phyloP scores from a whole-genome alignment of 2,113 vertebrate genomes.

The Daphoenositta chrysoptera region DNA sequence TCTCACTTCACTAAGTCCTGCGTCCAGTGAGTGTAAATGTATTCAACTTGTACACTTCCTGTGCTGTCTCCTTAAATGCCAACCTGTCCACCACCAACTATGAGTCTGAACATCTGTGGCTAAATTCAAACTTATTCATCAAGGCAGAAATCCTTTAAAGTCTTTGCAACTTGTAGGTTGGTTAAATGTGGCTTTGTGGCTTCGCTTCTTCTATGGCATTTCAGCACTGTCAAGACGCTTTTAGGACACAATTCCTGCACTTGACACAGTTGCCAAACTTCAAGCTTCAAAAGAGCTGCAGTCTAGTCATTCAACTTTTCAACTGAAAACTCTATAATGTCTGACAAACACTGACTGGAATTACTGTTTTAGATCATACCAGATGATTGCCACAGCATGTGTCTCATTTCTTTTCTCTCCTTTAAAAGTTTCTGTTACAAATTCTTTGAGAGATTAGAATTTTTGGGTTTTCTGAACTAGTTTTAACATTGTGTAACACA shows the following conservation, averaged over 20 bases:
- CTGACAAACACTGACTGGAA: neutral
- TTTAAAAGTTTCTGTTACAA: neutral
- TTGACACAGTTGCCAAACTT: neutral
- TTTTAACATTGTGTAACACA: neutral
- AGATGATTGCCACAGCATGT: neutral
- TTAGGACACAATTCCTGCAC: neutral
- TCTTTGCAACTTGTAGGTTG: neutral
- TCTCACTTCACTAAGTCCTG: neutral
- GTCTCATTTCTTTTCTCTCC: neutral
- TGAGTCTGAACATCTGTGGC: neutral
- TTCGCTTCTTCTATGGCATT: neutral
- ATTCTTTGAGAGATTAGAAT: neutral
- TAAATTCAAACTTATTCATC: neutral
- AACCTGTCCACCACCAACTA: neutral
- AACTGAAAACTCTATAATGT: neutral
- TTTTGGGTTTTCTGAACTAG: neutral
- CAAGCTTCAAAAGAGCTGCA: neutral
- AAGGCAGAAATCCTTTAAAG: neutral
- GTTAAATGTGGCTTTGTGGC: neutral
- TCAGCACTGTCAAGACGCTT: neutral
- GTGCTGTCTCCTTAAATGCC: neutral
- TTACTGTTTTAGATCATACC: neutral
- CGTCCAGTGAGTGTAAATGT: neutral
- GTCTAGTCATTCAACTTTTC: neutral
- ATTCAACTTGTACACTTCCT: neutral